phyloP scores from a whole-genome alignment of 2,888 invertebrate species.

The Eurytoma californica region DNA sequence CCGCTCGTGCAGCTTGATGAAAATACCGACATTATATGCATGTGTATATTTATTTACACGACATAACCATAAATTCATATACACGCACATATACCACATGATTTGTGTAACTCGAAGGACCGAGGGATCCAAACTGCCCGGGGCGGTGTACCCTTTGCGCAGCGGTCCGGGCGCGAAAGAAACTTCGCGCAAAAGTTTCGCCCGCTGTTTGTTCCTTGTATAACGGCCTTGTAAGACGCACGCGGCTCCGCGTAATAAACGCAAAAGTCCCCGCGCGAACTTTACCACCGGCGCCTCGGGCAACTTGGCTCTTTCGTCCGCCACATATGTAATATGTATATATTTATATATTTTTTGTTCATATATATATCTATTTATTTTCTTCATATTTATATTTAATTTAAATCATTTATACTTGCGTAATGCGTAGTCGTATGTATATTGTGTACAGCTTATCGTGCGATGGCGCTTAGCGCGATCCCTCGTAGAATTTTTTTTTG shows the following conservation, averaged over 20 bases:
- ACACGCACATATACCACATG: conserved; percentile 39
- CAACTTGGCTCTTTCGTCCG: no score
- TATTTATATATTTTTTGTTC: conserved; percentile 15
- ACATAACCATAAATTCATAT: conserved; percentile 58
- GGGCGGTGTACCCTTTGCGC: no score
- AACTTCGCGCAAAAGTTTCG: no score
- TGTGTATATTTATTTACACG: conserved; percentile 40
- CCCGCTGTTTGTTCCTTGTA: no score
- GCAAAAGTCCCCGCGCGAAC: no score
- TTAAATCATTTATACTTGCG: conserved; percentile 34
- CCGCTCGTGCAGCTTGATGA: conserved; percentile 53
- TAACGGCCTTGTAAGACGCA: no score
- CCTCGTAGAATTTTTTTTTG: background rate
- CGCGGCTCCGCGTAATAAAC: no score
- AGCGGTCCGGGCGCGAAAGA: no score
- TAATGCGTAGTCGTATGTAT: conserved; percentile 53
- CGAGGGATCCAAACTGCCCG: no score
- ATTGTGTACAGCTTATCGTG: conserved; percentile 54
- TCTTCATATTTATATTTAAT: conserved; percentile 42
- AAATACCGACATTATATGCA: conserved; percentile 57
- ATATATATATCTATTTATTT: conserved; percentile 55
- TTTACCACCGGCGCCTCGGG: no score
- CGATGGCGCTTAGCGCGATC: conserved; percentile 50
- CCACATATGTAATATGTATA: background rate
- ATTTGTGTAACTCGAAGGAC: background rate